Conservation (phyloP, 23 tunicate species). For the Halocynthia roretzi region DNA sequence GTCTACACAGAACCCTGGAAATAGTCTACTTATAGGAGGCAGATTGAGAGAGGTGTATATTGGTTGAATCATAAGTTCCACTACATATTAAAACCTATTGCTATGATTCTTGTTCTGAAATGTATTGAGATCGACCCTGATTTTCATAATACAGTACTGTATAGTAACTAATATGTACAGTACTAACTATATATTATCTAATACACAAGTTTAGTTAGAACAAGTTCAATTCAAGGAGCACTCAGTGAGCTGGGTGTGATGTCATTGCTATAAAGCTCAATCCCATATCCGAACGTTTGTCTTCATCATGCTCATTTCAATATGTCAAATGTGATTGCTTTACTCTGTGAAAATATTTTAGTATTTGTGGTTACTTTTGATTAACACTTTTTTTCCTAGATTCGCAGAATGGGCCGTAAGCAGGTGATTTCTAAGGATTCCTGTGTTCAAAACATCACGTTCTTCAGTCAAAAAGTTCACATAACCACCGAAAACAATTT, state of each 20-base stretch:
- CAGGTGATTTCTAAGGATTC: conserved; percentile 33
- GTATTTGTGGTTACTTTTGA: conserved; percentile 18
- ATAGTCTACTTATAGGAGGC: too few species aligned
- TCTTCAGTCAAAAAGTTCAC: conserved; percentile 40
- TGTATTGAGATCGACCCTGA: too few species aligned
- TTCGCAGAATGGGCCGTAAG: conserved; percentile 35
- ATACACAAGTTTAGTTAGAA: neutral
- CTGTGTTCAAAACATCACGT: conserved; percentile 5
- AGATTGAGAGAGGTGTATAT: too few species aligned
- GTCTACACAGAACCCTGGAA: too few species aligned
- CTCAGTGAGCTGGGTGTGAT: conserved; percentile 11
- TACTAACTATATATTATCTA: neutral
- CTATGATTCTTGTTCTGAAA: too few species aligned
- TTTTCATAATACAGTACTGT: too few species aligned
- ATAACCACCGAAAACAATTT: conserved; percentile 53
- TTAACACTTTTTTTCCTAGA: conserved; percentile 7
- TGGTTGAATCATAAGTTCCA: too few species aligned
- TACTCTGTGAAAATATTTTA: neutral
- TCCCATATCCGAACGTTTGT: conserved; percentile 14
- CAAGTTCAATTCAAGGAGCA: neutral
- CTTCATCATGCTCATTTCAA: neutral
- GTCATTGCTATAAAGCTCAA: conserved; percentile 1
- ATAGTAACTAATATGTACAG: too few species aligned
- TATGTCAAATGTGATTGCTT: neutral
- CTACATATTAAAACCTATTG: too few species aligned